Evolutionary conservation across 2,888 invertebrate species (phyloP).

Genomic region (Platynereis dumerilii): DNA sequence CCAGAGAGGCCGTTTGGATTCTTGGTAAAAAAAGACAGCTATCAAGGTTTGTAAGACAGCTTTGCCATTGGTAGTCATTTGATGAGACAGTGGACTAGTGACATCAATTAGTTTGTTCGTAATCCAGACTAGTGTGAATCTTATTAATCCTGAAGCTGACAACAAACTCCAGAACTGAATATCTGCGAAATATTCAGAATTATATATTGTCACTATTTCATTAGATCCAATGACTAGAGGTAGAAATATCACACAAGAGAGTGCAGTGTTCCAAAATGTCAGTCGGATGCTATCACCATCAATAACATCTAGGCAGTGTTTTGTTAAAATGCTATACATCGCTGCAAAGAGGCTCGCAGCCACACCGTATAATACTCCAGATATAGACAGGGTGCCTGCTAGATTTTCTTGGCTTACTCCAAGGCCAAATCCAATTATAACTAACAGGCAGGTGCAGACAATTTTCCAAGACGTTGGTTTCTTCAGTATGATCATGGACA

Average conservation of each 20-base stretch:
- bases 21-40: conserved; percentile 55
- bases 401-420: too few relatives aligned
- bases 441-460: conserved; percentile 50
- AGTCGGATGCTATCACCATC: conserved; percentile 52
- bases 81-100: conserved; percentile 62
- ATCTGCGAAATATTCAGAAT: conserved; percentile 10
- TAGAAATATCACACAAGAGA: conserved; percentile 51
- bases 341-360: conserved; percentile 59
- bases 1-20: conserved; percentile 49
- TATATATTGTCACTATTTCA: conserved; percentile 46
- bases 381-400: too few relatives aligned
- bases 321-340: conserved; percentile 59
- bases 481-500: too few relatives aligned
- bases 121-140: conserved; percentile 55
- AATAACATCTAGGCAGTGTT: conserved; percentile 49
- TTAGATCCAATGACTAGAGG: conserved; percentile 54
- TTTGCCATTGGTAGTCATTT: conserved; percentile 61
- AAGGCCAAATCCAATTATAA: conserved; percentile 57
- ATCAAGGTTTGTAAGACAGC: conserved; percentile 60
- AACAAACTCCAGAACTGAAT: conserved; percentile 49
- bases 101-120: too few relatives aligned
- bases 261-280: conserved; percentile 55
- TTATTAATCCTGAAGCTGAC: conserved; percentile 50
- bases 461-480: conserved; percentile 44
- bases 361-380: conserved; percentile 59